phyloP scores from a whole-genome alignment of 2,113 vertebrate genomes.

The Centropristis striata region DNA sequence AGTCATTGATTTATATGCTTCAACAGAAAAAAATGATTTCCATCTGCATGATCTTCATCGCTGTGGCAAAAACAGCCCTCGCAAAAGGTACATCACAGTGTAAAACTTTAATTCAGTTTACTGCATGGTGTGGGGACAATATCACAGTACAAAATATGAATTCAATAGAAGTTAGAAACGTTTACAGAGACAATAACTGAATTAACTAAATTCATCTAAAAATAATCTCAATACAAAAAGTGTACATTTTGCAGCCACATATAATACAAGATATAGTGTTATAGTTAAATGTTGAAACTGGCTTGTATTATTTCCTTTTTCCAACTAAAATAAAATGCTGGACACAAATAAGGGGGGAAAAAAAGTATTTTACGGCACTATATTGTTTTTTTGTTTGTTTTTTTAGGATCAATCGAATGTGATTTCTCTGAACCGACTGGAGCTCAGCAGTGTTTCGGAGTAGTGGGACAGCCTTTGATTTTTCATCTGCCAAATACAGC shows the following conservation, averaged over 20 bases:
- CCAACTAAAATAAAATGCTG: not conserved
- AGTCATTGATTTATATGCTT: too few species aligned
- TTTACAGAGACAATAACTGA: not conserved
- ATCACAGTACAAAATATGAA: not conserved
- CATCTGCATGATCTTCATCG: too few species aligned
- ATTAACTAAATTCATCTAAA: not conserved
- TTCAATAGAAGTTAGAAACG: not conserved
- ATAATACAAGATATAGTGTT: too few species aligned
- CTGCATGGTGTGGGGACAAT: not conserved
- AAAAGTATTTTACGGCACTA: not conserved
- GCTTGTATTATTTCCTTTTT: not conserved
- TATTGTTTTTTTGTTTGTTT: not conserved
- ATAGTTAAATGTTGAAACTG: not conserved
- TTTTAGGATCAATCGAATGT: constrained; percentile 25
- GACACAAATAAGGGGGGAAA: not conserved
- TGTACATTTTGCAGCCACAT: too few species aligned
- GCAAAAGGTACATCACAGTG: constrained; percentile 30
- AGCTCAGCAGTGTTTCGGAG: constrained; percentile 27
- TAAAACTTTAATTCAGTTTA: not conserved
- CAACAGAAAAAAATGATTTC: too few species aligned
- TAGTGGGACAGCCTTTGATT: constrained; percentile 33
- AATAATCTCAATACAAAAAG: not conserved
- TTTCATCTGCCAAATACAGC: constrained; percentile 30
- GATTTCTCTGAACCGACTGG: constrained; percentile 1
- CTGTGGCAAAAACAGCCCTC: constrained; percentile 7